Evolutionary conservation across 30 jellyfish, hydroid and myxozoan genomes (phyloP).

Genomic region (Haliclystus octoradiatus): DNA sequence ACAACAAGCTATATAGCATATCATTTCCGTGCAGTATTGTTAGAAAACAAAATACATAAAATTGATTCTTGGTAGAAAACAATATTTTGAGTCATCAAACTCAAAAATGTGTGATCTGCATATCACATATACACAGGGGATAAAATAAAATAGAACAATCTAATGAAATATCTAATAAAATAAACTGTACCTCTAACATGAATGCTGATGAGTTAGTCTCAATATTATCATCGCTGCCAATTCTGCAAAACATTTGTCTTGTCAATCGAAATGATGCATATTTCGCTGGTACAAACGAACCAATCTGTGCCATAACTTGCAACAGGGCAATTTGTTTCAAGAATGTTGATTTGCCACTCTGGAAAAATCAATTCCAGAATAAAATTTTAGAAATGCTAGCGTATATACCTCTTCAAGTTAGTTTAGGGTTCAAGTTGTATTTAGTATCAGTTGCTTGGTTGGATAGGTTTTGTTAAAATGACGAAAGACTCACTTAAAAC

Average conservation of each 20-base stretch:
- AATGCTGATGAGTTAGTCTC: constrained; percentile 90
- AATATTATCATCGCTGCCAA: constrained; percentile 91
- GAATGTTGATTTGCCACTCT: constrained; percentile 94
- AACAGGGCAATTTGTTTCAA: constrained; percentile 71
- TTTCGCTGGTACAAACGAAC: constrained; percentile 88
- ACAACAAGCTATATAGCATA: too few relatives aligned
- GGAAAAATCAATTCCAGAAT: not conserved
- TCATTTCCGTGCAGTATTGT: too few relatives aligned
- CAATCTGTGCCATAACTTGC: constrained; percentile 90
- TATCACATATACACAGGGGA: too few relatives aligned
- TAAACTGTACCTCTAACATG: constrained; percentile 64
- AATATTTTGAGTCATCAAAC: not conserved
- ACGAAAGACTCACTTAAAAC: too few relatives aligned
- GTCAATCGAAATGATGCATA: constrained; percentile 79
- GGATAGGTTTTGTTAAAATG: not conserved
- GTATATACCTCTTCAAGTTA: too few relatives aligned
- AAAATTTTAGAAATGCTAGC: too few relatives aligned
- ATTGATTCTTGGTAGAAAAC: not conserved
- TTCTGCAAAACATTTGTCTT: constrained; percentile 74
- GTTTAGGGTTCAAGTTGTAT: too few relatives aligned
- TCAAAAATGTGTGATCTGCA: not conserved
- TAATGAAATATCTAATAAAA: not conserved
- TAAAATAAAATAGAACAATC: too few relatives aligned
- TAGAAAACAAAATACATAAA: too few relatives aligned
- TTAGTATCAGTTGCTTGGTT: not conserved